Percentiles rank a stretch among this genome's conserved stretches.
These are phyloP conservation scores for Drosophila neonasuta DNA, from an alignment of 2,888 invertebrate species.

Conservation along the genomic window DNA sequence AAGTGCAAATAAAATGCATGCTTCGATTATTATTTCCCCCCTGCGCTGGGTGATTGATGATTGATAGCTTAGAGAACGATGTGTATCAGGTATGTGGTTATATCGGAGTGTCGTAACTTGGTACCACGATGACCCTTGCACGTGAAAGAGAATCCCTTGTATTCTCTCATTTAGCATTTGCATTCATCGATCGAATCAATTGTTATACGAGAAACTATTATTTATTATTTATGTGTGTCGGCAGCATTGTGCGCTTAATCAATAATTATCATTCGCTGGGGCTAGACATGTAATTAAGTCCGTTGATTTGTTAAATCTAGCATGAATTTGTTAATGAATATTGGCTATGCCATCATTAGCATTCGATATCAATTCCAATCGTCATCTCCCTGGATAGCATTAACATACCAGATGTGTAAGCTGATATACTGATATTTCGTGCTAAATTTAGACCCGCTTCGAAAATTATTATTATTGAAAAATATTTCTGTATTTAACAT, in stretches of 20 bases:
- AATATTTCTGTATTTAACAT: slow-evolving; percentile 22
- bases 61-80: slow-evolving; percentile 15
- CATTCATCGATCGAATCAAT: not conserved
- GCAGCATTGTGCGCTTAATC: slow-evolving; percentile 35
- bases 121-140: slow-evolving; percentile 8
- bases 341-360: slow-evolving; percentile 26
- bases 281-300: slow-evolving; percentile 28
- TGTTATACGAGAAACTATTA: slow-evolving; percentile 23
- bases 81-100: not conserved
- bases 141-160: slow-evolving; percentile 9
- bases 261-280: slow-evolving; percentile 45
- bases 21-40: not conserved
- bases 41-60: not conserved
- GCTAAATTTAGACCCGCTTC: slow-evolving; percentile 7
- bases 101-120: slow-evolving; percentile 6
- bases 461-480: slow-evolving; percentile 13
- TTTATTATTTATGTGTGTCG: slow-evolving; percentile 23
- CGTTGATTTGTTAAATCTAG: slow-evolving; percentile 33
- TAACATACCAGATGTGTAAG: not conserved
- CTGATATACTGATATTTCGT: not conserved
- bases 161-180: not conserved
- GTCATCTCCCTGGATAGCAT: slow-evolving; percentile 2
- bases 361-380: slow-evolving; percentile 2
- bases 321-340: slow-evolving; percentile 23
- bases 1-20: slow-evolving; percentile 11